Percentiles rank a stretch among this genome's conserved stretches.
phyloP scores from a whole-genome alignment of 53 echinoderm and acorn worm genomes.

The Astropecten irregularis region DNA sequence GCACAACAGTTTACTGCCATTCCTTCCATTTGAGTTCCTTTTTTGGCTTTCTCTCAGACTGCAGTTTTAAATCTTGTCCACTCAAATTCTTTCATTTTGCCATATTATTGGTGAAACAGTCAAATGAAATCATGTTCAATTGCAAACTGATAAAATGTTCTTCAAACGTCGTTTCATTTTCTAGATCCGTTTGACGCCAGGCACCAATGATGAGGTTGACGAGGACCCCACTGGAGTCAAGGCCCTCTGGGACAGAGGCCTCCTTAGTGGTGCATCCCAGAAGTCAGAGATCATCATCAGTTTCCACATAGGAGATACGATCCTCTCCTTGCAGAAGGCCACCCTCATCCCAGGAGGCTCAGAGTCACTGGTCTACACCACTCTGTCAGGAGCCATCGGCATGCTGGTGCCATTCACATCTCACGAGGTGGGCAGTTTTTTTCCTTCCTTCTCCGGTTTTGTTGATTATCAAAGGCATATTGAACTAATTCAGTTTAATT shows the following conservation, averaged over 20 bases:
- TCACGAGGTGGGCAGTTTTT: slow-evolving; percentile 77
- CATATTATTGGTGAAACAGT: no score
- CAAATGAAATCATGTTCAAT: no score
- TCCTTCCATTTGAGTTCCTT: no score
- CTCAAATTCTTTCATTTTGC: no score
- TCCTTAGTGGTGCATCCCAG: slow-evolving; percentile 97
- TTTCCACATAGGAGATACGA: slow-evolving; percentile 91
- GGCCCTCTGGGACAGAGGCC: slow-evolving; percentile 96
- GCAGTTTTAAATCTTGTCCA: no score
- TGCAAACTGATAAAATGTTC: no score
- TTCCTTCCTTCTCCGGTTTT: no score
- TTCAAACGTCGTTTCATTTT: no score
- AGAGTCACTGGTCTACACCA: slow-evolving; percentile 97
- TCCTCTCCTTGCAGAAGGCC: slow-evolving; percentile 91
- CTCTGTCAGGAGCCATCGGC: slow-evolving; percentile 95
- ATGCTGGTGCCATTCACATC: slow-evolving; percentile 98
- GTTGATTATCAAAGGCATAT: no score
- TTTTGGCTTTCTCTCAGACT: no score
- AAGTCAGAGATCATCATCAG: slow-evolving; percentile 85
- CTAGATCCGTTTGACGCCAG: slow-evolving; percentile 82
- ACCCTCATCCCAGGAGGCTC: slow-evolving; percentile 98
- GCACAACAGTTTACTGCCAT: no score
- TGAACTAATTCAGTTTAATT: no score
- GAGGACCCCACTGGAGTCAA: slow-evolving; percentile 98
- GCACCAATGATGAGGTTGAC: slow-evolving; percentile 92